These are phyloP conservation scores for Halichondria panicea DNA, from an alignment of 37 sponge, comb jelly and placozoan genomes.

Conservation along the genomic window DNA sequence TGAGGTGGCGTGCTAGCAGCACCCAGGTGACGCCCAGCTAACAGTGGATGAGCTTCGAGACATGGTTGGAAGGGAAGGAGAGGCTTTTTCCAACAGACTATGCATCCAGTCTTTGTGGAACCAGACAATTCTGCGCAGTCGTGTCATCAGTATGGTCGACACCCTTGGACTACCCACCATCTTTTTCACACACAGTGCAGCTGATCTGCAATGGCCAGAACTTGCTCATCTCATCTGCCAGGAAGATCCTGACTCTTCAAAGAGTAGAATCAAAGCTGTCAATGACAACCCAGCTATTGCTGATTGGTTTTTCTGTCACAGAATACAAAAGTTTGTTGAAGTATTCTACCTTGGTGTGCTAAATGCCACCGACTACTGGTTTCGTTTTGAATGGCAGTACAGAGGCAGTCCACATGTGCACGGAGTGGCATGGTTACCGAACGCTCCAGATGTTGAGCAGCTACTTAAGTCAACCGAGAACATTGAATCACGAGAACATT, in stretches of 20 bases:
- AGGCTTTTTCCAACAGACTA: slow-evolving; percentile 29
- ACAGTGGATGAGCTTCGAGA: slow-evolving; percentile 44
- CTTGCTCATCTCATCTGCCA: slow-evolving; percentile 44
- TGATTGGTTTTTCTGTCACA: slow-evolving; percentile 62
- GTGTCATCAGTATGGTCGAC: slow-evolving; percentile 40
- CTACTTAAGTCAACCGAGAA: not conserved
- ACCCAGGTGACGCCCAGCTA: slow-evolving; percentile 34
- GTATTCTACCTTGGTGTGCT: slow-evolving; percentile 47
- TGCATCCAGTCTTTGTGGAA: slow-evolving; percentile 7
- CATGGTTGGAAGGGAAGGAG: slow-evolving; percentile 42
- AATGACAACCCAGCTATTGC: slow-evolving; percentile 62
- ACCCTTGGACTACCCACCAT: slow-evolving; percentile 46
- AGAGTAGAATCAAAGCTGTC: slow-evolving; percentile 20
- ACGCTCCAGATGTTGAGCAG: slow-evolving; percentile 53
- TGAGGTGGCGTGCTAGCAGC: slow-evolving; percentile 8
- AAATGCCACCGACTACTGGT: slow-evolving; percentile 60
- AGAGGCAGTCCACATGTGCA: slow-evolving; percentile 61
- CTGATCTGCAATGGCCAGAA: slow-evolving; percentile 66
- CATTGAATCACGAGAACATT: too few relatives aligned
- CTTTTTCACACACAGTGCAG: slow-evolving; percentile 65
- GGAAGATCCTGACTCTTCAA: slow-evolving; percentile 17
- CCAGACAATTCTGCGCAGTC: slow-evolving; percentile 9
- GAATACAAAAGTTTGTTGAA: slow-evolving; percentile 40
- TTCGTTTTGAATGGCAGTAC: slow-evolving; percentile 64
- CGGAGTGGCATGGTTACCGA: slow-evolving; percentile 49